Conservation (phyloP, 2,797 vertebrate species). For the Orestias chungarensis region DNA sequence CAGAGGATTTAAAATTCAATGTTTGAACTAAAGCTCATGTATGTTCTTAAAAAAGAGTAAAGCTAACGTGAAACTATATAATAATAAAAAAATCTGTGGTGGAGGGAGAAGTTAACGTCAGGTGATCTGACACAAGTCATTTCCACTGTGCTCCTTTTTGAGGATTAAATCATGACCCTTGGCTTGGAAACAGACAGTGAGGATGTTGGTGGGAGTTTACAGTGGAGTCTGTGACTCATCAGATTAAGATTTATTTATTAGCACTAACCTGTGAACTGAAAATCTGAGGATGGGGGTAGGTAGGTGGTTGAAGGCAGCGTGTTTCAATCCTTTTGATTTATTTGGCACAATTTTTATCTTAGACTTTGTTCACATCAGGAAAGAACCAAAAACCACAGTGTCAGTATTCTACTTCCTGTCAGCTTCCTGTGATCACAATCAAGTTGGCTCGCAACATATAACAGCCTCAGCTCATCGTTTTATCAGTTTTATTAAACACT, state of each 20-base stretch:
- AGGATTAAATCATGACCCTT: no score
- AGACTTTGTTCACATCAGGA: neutral
- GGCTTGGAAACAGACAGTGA: neutral
- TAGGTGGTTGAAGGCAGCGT: no score
- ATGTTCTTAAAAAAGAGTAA: neutral
- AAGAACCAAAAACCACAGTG: neutral
- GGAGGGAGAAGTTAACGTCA: neutral
- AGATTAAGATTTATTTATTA: neutral
- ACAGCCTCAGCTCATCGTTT: neutral
- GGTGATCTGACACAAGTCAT: neutral
- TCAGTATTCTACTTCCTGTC: constrained; percentile 8
- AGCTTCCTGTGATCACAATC: constrained; percentile 17
- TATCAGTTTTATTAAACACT: neutral
- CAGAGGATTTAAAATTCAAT: neutral
- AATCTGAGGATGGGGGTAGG: neutral
- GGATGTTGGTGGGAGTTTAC: neutral
- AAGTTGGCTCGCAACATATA: neutral
- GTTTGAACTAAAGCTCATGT: neutral
- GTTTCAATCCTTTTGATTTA: no score
- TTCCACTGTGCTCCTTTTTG: no score
- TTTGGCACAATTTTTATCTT: no score
- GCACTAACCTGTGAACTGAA: neutral
- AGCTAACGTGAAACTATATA: neutral
- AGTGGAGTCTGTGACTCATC: neutral
- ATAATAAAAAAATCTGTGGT: constrained; percentile 1